phyloP scores from a whole-genome alignment of 1,140 invertebrate genomes.

The Hylaeus volcanicus region DNA sequence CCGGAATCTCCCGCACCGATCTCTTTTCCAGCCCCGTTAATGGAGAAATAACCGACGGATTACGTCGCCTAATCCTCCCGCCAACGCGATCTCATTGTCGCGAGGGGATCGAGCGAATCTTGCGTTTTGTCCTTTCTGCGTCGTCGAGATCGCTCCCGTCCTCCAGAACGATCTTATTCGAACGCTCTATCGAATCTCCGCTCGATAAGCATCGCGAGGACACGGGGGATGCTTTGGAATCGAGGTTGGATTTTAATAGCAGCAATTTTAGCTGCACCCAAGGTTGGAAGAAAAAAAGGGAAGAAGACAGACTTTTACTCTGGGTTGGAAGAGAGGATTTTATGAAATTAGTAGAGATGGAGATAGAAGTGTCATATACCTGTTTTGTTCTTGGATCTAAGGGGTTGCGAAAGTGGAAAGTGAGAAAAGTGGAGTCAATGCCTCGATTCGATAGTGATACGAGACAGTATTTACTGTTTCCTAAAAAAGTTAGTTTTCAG shows the following conservation, averaged over 20 bases:
- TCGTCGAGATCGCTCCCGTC: constrained; percentile 5
- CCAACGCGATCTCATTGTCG: constrained; percentile 66
- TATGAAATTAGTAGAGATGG: too few species aligned
- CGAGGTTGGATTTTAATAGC: too few species aligned
- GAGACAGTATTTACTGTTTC: too few species aligned
- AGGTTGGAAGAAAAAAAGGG: neutral
- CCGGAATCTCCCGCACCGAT: constrained; percentile 70
- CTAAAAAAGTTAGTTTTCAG: too few species aligned
- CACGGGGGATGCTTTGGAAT: neutral
- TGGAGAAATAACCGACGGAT: constrained; percentile 67
- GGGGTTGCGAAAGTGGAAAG: too few species aligned
- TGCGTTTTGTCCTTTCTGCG: constrained; percentile 10
- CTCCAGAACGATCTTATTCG: neutral
- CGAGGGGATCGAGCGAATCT: constrained; percentile 24
- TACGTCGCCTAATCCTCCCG: constrained; percentile 62
- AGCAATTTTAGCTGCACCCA: too few species aligned
- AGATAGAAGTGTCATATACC: too few species aligned
- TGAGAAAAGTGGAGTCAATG: too few species aligned
- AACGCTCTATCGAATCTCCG: constrained; percentile 6
- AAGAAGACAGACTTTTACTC: too few species aligned
- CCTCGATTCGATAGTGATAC: too few species aligned
- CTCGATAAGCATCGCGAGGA: neutral
- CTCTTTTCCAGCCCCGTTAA: constrained; percentile 51
- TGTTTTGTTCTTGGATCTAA: too few species aligned
- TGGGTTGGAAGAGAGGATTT: too few species aligned